Base-by-base conservation (phyloP, 2,113 vertebrate species). In the Gasterosteus nipponicus region DNA sequence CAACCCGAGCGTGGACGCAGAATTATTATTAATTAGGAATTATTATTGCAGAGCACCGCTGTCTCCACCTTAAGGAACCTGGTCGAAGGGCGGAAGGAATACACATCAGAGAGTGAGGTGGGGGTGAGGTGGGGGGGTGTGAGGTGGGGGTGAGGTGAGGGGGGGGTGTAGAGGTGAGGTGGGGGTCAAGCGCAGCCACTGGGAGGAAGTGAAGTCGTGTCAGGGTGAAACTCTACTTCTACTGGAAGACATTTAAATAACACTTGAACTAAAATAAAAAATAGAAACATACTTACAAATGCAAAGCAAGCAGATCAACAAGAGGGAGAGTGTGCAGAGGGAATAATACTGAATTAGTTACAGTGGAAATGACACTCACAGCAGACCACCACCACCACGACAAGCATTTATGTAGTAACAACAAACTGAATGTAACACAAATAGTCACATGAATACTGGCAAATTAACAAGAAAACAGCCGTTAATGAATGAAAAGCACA, bases 251-350 rank as follows among this genome's bases (percentile, higher is more conserved):
- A 44, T 35, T n/a, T 38, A 74, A 67, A 80, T 26, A 66, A 56
- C 7, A 75, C 29, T 29, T 53, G 33, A 65, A 61, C 22, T 73
- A 75, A 82, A 84, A 73, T 31, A 7, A 82, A 38, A 57, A 89
- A 78, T 68, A 73, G 73, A 90, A 84, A 87, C 62, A 91, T 94
- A 94, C 93, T 93, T 93, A 93, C 85, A 93, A 92, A 93, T 72
- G 91, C 69, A 94, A 93, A 93, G 82, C 87, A 91, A 89, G 93
- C 75, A 90, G 92, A 90, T 86, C 88, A 90, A 92, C 85, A 84
- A 88, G 73, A 90, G 76, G 89, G 81, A 89, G 81, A 92, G 83
- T 69, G 87, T 79, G 81, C 31, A 93, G 70, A 94, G 81, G 84
- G 58, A 89, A 90, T 31, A 87, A 85, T 22, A 85, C 53, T 81